These are phyloP conservation scores for Andrena bicolor DNA, from an alignment of 2,888 invertebrate species.

Conservation along the genomic window DNA sequence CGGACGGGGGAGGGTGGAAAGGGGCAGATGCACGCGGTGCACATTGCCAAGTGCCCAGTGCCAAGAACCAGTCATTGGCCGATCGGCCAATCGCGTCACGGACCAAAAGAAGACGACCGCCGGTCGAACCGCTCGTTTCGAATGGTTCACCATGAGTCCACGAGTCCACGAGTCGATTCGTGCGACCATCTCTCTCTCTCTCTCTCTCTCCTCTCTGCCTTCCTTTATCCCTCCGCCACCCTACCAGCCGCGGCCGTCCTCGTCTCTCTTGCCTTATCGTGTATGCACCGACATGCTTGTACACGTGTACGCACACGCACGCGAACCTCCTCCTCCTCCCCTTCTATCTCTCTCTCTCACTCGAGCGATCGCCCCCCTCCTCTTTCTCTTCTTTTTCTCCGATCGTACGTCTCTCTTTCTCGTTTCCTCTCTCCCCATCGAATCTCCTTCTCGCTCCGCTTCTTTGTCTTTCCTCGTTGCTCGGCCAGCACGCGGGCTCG, in stretches of 20 bases:
- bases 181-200: constrained; percentile 29
- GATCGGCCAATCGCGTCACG: constrained; percentile 65
- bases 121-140: constrained; percentile 58
- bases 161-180: constrained; percentile 55
- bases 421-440: not conserved
- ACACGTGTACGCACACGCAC: not conserved
- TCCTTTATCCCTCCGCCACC: not conserved
- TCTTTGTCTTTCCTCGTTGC: constrained; percentile 32
- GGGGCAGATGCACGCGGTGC: constrained; percentile 29
- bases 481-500: constrained; percentile 16
- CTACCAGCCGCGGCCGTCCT: constrained; percentile 8
- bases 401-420: constrained; percentile 1
- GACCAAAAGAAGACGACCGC: constrained; percentile 62
- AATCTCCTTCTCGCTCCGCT: constrained; percentile 10
- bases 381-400: constrained; percentile 20
- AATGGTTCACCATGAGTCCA: constrained; percentile 55
- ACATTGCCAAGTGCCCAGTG: constrained; percentile 42
- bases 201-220: constrained; percentile 16
- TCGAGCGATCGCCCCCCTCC: not conserved
- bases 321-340: constrained; percentile 29
- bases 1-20: not conserved
- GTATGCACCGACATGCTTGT: constrained; percentile 23
- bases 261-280: constrained; percentile 42
- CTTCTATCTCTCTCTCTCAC: not conserved
- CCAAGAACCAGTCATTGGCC: constrained; percentile 63